Evolutionary conservation across 2,888 invertebrate genomes (phyloP), one percentile per base, ranked within the genome.

Genomic region (Polydrusus tereticollis): DNA sequence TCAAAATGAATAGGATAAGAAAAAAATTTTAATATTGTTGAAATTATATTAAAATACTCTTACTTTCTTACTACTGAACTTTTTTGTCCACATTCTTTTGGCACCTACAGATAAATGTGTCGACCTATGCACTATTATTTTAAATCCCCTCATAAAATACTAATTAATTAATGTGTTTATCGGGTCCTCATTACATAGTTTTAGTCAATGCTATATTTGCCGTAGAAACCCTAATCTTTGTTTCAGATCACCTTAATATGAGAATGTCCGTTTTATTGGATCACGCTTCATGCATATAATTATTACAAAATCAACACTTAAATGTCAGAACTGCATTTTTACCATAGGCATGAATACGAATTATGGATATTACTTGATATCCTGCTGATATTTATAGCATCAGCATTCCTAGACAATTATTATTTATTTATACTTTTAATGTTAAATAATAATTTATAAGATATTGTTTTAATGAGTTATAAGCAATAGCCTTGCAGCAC

Each of bases 381-480:
- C 65, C 21, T 43, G 57, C 45, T 45, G 66, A 33, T 57, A 66
- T 60, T 68, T 60, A 67, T 68, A 52, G 45, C 60, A 33, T 43
- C 43, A 52, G 60, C 29, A 59, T 60, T 45, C 58, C 26, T 26
- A 59, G 45, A 57, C 68, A 52, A 20, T 33, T 36, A 47, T 18
- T 59, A 68, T 47, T 68, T 60, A 66, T 66, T 66, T 66, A 66
- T 66, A 36, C 50, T 45, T 7, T 1, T 50, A 43, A 47, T 43
- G 47, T 68, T 68, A 60, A 68, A 52, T 47, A 68, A 68, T 68
- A 68, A 68, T 60, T 60, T 68, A 60, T 57, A 55, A 36, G 29
- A 45, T 67, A 67, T 67, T 67, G 67, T 67, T 67, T 59, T 68
- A 60, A 68, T 23, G 58, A 52, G 47, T 68, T 68, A 50, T 60